Evolutionary conservation across 2,113 vertebrate genomes (phyloP), one percentile per base, ranked within the genome.

Genomic region (Ceuthmochares aereus): DNA sequence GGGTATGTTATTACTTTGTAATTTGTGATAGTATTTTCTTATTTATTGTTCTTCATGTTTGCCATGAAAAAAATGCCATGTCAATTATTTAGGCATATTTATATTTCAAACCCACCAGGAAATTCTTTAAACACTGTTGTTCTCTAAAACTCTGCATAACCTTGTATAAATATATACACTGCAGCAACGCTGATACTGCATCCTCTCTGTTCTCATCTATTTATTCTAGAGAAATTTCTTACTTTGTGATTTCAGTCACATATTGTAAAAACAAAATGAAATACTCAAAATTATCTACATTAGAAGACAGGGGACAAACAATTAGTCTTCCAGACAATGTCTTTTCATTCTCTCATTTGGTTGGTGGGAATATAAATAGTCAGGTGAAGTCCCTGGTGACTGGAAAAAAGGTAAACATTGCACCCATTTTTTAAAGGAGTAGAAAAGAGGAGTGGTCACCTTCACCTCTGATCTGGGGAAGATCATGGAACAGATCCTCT

Each of bases 1-100:
- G 84, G 84, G 18, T 77, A 78, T 91, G 80, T 74, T 95, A 95
- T 91, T 93, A 75, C 66, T 87, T 94, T 82, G 80, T 95, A 89
- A 81, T 82, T 86, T 66, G 84, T 84, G 47, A 84, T 51, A 88
- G 52, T 59, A 66, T 90, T 86, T 79, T 92, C 59, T 92, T 83
- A 63, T 86, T 92, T 84, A 84, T 63, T 83, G 14, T 90, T 96
- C 78, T 34, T 49, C 22, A 49, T 47, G 17, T 19, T 47, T 47
- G 17, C 19, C 45, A 47, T 49, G 47, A 49, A 49, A 49, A 49
- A 49, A 22, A 49, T 47, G 20, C 21, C 12, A 49, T 49, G 47
- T 49, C 47, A 22, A 87, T 64, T 37, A 78, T 60, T 52, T 63
- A 64, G 55, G 16, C 47, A 55, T 75, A 82, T 80, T 75, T 62